Evolutionary conservation across 2,797 vertebrate genomes (phyloP).

Genomic region (Cygnus olor): DNA sequence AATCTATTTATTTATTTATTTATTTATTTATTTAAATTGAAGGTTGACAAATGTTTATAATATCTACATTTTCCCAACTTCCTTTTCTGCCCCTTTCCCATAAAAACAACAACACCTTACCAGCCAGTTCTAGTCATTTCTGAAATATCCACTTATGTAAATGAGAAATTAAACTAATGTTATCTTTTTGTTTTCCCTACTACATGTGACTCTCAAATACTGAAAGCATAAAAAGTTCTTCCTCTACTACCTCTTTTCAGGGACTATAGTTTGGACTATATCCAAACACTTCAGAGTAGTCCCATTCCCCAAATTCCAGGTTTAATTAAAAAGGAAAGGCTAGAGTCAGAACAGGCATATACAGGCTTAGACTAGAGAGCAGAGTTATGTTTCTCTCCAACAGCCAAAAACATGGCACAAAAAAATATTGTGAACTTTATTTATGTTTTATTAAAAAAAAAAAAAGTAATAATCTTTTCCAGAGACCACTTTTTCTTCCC

Average conservation of each 20-base stretch:
- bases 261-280: background rate
- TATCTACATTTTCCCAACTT: background rate
- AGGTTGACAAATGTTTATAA: background rate
- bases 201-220: background rate
- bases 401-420: background rate
- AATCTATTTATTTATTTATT: too few species aligned
- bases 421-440: background rate
- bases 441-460: background rate
- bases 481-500: background rate
- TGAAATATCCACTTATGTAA: background rate
- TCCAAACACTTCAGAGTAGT: background rate
- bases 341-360: background rate
- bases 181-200: background rate
- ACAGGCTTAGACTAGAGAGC: background rate
- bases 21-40: background rate
- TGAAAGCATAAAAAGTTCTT: background rate
- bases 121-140: background rate
- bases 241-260: background rate
- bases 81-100: background rate
- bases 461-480: background rate
- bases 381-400: background rate
- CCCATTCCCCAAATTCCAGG: background rate
- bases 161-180: background rate
- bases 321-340: background rate
- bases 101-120: background rate